Evolutionary conservation across 2,113 vertebrate genomes (phyloP), one percentile per base, ranked within the genome.

Genomic region (Rattus rattus): DNA sequence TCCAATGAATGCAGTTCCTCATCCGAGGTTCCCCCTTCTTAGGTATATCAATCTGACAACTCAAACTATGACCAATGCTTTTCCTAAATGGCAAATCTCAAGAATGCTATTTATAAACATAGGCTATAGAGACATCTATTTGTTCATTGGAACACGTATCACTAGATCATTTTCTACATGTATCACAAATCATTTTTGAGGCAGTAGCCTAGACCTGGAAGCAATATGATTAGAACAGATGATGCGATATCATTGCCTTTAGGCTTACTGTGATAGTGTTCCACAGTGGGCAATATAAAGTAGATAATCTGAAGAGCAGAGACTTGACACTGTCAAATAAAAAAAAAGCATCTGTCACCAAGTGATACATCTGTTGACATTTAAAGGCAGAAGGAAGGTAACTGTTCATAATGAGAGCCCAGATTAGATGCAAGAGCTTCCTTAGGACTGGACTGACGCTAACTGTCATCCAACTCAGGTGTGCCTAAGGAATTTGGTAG

Each of bases 331-430:
- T 86, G 17, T 52, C 2, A 26, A 72, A 65, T 33, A 93, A 72
- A 96, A 49, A 96, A 49, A 36, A 39, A 93, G 5, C 49, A 17
- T 81, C 85, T 92, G 83, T 93, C 20, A 90, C 9, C 24, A 67
- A 36, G 76, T 54, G 43, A 43, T 17, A 52, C 33, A 11, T 94
- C 70, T 80, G 70, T 67, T 92, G 43, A n/a, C 56, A 88, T 85
- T 96, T 86, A 89, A 91, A 75, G 73, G n/a, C 14, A 87, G 36
- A 79, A 36, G 26, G 20, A 5, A 22, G 5, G 0, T 73, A 47
- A 85, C 4, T 70, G 73, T 30, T 75, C 47, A 63, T 47, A 30
- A 88, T 52, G 20, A 83, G 33, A 30, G 2, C 43, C 2, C 26
- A 49, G 67, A 43, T 20, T 20, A 88, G 49, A 88, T 30, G 59